Evolutionary conservation across 2,797 vertebrate species (phyloP), one percentile per base, ranked within the genome.

Genomic region (Pseudomugil tenellus): DNA sequence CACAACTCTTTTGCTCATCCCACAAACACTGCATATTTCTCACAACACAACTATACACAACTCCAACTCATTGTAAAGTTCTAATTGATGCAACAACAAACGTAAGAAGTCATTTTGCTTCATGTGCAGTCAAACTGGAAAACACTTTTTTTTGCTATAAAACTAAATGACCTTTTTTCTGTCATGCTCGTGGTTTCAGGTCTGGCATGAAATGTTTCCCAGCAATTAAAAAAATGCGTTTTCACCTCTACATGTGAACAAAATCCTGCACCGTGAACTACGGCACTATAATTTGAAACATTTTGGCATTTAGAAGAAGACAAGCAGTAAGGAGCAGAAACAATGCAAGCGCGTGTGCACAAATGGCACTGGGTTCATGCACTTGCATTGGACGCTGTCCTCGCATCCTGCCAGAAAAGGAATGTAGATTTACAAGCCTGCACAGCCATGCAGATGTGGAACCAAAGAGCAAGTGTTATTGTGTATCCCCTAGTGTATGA

Each of bases 391-490:
- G 58, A 25, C 23, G 59, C 61, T 70, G 67, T 77, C 75, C 79
- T 87, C 88, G 80, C 80, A 85, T 90, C 84, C 59, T 82, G 81
- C 84, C 83, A 69, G 79, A 78, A 56, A 0, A 84, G 90, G 90
- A 92, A 92, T 91, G 90, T 62, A 80, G 91, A 93, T 93, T 93
- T 92, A 93, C 86, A 89, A 87, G 89, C 87, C 76, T 61, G 87
- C 67, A 58, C 76, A 73, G 81, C 76, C 80, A 43, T 86, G 88
- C 92, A 92, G 89, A 93, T 92, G 91, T 92, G 89, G 90, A 92
- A 91, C 88, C 91, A 87, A 87, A 85, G 83, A 85, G 83, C 82
- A 84, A 92, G 90, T 92, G 93, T 91, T 92, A 85, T 89, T 90
- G 88, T 77, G 79, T 89, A 87, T 90, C 87, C 90, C 86, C 89